Conservation (phyloP, 2,797 vertebrate genomes). For the Esox masquinongy region DNA sequence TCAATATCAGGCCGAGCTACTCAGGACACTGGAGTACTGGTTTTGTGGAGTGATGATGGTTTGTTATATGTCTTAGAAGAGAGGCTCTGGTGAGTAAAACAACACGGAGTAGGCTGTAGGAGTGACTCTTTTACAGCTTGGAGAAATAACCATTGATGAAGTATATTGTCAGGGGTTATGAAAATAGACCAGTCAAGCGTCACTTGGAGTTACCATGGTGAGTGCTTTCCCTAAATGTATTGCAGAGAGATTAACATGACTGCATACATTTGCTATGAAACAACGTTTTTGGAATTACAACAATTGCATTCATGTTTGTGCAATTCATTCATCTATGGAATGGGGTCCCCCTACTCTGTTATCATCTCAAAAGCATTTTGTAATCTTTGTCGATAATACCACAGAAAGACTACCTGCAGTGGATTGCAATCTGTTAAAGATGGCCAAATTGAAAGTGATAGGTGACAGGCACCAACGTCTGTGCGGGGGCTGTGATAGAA, state of each 20-base stretch:
- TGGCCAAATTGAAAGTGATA: background rate
- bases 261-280: background rate
- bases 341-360: background rate
- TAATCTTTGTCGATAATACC: background rate
- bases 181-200: background rate
- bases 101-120: background rate
- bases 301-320: background rate
- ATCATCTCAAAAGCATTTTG: background rate
- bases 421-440: background rate
- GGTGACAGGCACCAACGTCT: background rate
- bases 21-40: background rate
- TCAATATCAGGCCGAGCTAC: conserved; percentile 29
- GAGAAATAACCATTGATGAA: background rate
- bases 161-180: background rate
- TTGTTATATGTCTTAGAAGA: background rate
- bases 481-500: background rate
- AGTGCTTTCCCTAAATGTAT: background rate
- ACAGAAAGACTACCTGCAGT: background rate
- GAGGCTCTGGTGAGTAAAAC: background rate
- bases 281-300: background rate
- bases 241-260: background rate
- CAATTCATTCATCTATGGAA: background rate
- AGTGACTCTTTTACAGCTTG: background rate
- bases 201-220: background rate
- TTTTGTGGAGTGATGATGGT: background rate